These are phyloP conservation scores for Ennomos fuscantarius DNA, from an alignment of 2,888 invertebrate species.

Conservation along the genomic window DNA sequence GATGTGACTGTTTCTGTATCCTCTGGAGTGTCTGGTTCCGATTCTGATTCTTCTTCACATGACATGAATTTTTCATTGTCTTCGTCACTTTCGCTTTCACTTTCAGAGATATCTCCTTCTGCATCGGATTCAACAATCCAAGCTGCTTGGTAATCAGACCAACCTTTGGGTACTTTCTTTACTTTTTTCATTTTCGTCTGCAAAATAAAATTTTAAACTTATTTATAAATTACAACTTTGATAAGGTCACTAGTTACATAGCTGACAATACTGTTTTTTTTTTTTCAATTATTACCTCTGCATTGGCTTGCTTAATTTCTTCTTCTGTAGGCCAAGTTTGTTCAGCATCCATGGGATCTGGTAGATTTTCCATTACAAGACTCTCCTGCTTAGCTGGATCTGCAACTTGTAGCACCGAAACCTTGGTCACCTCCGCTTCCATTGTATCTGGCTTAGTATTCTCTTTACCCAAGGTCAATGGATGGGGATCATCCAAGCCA, in stretches of 20 bases:
- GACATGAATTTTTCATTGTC: constrained; percentile 74
- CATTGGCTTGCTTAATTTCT: constrained; percentile 91
- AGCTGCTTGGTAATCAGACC: constrained; percentile 98
- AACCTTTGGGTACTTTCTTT: constrained; percentile 96
- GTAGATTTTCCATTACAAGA: constrained; percentile 91
- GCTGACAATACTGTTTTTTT: too few relatives aligned
- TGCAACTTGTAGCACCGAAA: constrained; percentile 83
- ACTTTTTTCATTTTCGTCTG: constrained; percentile 86
- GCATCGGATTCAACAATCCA: constrained; percentile 93
- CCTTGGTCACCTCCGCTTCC: constrained; percentile 65
- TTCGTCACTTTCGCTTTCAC: constrained; percentile 59
- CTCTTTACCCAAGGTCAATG: constrained; percentile 82
- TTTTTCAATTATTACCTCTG: constrained; percentile 60
- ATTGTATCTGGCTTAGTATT: constrained; percentile 73
- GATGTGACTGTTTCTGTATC: constrained; percentile 89
- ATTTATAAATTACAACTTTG: too few relatives aligned
- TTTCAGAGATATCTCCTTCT: constrained; percentile 73
- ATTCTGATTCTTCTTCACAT: constrained; percentile 80
- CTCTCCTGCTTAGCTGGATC: constrained; percentile 90
- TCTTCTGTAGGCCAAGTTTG: constrained; percentile 99
- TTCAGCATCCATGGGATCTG: constrained; percentile 97
- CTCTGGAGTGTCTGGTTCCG: constrained; percentile 77
- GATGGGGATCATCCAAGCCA: constrained; percentile 88
- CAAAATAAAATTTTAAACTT: constrained; percentile 29
- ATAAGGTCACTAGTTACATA: too few relatives aligned